Evolutionary conservation across 2,888 invertebrate species (phyloP).

Genomic region (Trissolcus japonicus): DNA sequence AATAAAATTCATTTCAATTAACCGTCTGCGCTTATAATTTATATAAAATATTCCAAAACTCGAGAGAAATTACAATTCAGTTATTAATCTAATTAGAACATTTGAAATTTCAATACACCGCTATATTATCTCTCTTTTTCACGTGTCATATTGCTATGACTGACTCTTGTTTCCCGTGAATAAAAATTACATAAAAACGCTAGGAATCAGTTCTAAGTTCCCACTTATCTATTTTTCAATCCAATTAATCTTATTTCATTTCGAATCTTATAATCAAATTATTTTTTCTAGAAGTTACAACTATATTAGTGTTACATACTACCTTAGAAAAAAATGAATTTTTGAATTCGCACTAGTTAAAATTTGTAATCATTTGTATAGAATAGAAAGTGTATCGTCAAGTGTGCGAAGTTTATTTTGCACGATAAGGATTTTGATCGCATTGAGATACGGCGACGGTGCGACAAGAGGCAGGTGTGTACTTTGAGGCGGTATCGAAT

Average conservation of each 20-base stretch:
- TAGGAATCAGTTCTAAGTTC: too few species aligned
- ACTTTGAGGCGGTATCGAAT: slow-evolving; percentile 34
- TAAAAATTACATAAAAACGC: too few species aligned
- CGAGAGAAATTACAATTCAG: slow-evolving; percentile 16
- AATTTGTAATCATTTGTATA: slow-evolving; percentile 19
- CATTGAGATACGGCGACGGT: slow-evolving; percentile 25
- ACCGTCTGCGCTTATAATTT: slow-evolving; percentile 32
- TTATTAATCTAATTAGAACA: slow-evolving; percentile 2
- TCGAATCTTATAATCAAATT: too few species aligned
- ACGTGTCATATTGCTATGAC: too few species aligned
- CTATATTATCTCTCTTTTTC: too few species aligned
- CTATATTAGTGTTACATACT: background rate
- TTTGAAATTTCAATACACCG: too few species aligned
- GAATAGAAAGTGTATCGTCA: slow-evolving; percentile 5
- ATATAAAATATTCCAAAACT: slow-evolving; percentile 32
- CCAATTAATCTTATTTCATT: background rate
- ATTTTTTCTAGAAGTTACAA: too few species aligned
- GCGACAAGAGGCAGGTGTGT: slow-evolving; percentile 37
- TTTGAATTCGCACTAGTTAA: slow-evolving; percentile 4
- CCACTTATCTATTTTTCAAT: background rate
- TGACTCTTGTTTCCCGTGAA: too few species aligned
- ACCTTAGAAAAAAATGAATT: background rate
- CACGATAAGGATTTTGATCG: slow-evolving; percentile 45
- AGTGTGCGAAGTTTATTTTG: slow-evolving; percentile 29
- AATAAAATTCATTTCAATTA: slow-evolving; percentile 50